Evolutionary conservation across 2,113 vertebrate genomes (phyloP).

Genomic region (human): GRCh38 chr12:27251501-27252000

Average conservation of each 20-base stretch:
- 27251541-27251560: background rate
- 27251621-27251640: background rate
- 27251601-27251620: background rate
- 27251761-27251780: slow-evolving; percentile 8
- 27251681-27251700: background rate
- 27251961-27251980: background rate
- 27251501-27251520: background rate
- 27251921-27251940: slow-evolving; percentile 6
- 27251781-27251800: slow-evolving; percentile 29
- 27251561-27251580: background rate
- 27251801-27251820: background rate
- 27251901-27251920: background rate
- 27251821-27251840: slow-evolving; percentile 14
- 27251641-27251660: slow-evolving; percentile 23
- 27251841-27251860: background rate
- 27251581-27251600: background rate
- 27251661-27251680: slow-evolving; percentile 37
- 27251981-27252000: background rate
- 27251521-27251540: background rate
- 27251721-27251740: slow-evolving; percentile 18
- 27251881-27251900: background rate
- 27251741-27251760: background rate
- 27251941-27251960: background rate
- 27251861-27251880: background rate
- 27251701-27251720: slow-evolving; percentile 6